Percentiles rank a stretch among this genome's conserved stretches.
phyloP scores from a whole-genome alignment of 2,113 vertebrate genomes.

The Leptodactylus fuscus region DNA sequence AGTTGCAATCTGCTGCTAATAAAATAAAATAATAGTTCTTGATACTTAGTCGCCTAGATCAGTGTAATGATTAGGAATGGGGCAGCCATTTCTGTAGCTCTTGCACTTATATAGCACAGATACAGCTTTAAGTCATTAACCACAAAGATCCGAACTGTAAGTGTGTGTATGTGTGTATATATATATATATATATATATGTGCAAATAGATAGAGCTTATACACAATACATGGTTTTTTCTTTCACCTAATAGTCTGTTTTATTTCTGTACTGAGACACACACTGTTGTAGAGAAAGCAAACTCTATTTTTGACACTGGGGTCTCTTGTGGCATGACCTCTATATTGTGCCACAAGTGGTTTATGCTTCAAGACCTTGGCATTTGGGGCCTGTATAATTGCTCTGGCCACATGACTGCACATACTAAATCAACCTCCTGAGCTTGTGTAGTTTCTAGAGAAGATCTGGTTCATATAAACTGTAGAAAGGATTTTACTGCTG shows the following conservation, averaged over 20 bases:
- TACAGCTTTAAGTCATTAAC: background rate
- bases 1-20: constrained; percentile 68
- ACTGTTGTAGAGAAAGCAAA: background rate
- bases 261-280: background rate
- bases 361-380: constrained; percentile 17
- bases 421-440: constrained; percentile 11
- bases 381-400: constrained; percentile 39
- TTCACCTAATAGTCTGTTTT: background rate
- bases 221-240: background rate
- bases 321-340: constrained; percentile 42
- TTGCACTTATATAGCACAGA: background rate
- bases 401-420: background rate
- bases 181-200: too few relatives aligned
- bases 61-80: constrained; percentile 62
- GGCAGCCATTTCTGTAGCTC: constrained; percentile 54
- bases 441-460: background rate
- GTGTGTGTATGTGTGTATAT: background rate
- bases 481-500: background rate
- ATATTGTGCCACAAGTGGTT: constrained; percentile 26
- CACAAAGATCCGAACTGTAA: too few relatives aligned
- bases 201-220: too few relatives aligned
- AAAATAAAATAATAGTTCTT: constrained; percentile 66
- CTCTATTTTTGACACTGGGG: background rate
- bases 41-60: constrained; percentile 65
- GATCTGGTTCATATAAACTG: background rate